Evolutionary conservation across 2,113 vertebrate genomes (phyloP).

Genomic region (Stigmatopora nigra): DNA sequence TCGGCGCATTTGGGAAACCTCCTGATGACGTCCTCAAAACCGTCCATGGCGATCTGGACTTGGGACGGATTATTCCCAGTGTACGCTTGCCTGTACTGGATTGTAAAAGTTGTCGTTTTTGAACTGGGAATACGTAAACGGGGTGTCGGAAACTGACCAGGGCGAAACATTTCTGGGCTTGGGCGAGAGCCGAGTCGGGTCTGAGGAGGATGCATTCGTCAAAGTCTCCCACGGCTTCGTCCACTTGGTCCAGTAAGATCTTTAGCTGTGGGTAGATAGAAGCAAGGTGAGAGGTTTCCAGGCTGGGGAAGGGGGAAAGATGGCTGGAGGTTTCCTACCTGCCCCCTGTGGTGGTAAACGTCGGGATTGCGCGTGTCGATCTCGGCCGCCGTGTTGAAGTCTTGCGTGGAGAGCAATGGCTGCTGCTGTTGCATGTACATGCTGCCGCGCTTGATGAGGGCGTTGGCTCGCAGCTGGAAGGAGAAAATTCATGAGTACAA

Average conservation of each 20-base stretch:
- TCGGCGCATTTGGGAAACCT: conserved; percentile 93
- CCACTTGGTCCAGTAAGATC: conserved; percentile 95
- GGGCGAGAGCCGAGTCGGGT: conserved; percentile 92
- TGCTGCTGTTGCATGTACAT: conserved; percentile 99
- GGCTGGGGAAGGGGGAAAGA: not conserved
- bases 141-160: conserved; percentile 70
- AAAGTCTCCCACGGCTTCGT: conserved; percentile 94
- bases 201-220: conserved; percentile 93
- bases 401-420: conserved; percentile 83
- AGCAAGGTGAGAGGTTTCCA: not conserved
- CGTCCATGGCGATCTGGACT: conserved; percentile 91
- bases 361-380: conserved; percentile 91
- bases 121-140: not conserved
- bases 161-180: conserved; percentile 97
- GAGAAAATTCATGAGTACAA: not conserved
- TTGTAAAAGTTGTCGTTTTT: conserved; percentile 8
- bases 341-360: conserved; percentile 95
- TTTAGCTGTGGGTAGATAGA: conserved; percentile 75
- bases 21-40: conserved; percentile 93
- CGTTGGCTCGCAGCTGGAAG: conserved; percentile 85
- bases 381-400: conserved; percentile 93
- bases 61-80: conserved; percentile 91
- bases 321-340: conserved; percentile 64
- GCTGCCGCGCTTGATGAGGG: conserved; percentile 94
- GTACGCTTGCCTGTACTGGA: conserved; percentile 94